Evolutionary conservation across 2,797 vertebrate species (phyloP).

Genomic region (Hydrocynus forskahlii): DNA sequence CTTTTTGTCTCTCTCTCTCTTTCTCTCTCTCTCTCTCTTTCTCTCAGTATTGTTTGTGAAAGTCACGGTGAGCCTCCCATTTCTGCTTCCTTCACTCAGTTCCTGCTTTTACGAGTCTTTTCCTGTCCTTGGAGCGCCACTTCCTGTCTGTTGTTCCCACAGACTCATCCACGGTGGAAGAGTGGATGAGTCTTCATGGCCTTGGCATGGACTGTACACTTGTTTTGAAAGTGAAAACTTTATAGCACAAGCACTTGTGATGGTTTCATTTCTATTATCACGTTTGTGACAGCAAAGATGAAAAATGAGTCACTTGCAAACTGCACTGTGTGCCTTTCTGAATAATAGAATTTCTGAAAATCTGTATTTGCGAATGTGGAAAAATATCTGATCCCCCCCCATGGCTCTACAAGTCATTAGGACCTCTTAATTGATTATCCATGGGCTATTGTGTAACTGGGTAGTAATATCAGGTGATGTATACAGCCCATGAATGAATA

Average conservation of each 20-base stretch:
- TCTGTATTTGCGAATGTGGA: too few species aligned
- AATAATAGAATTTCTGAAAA: too few species aligned
- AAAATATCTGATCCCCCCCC: too few species aligned
- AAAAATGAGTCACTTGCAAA: not conserved
- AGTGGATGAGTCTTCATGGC: not conserved
- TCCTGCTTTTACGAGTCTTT: slow-evolving; percentile 58
- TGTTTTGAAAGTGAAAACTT: slow-evolving; percentile 38
- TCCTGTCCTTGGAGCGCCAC: slow-evolving; percentile 52
- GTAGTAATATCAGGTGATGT: too few species aligned
- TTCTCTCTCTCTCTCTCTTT: not conserved
- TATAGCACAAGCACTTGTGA: not conserved
- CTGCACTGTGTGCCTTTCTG: not conserved
- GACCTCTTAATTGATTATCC: too few species aligned
- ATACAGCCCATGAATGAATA: too few species aligned
- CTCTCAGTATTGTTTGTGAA: slow-evolving; percentile 47
- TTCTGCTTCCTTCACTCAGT: slow-evolving; percentile 53
- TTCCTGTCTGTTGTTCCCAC: slow-evolving; percentile 59
- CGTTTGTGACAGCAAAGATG: not conserved
- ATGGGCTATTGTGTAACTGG: too few species aligned
- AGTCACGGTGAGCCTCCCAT: slow-evolving; percentile 44
- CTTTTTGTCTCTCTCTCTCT: slow-evolving; percentile 3
- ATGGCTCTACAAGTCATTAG: too few species aligned
- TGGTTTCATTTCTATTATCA: not conserved
- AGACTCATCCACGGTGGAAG: slow-evolving; percentile 30
- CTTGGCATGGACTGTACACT: not conserved